These are phyloP conservation scores for Amphimallon solstitiale DNA, from an alignment of 2,888 invertebrate species.

Conservation along the genomic window DNA sequence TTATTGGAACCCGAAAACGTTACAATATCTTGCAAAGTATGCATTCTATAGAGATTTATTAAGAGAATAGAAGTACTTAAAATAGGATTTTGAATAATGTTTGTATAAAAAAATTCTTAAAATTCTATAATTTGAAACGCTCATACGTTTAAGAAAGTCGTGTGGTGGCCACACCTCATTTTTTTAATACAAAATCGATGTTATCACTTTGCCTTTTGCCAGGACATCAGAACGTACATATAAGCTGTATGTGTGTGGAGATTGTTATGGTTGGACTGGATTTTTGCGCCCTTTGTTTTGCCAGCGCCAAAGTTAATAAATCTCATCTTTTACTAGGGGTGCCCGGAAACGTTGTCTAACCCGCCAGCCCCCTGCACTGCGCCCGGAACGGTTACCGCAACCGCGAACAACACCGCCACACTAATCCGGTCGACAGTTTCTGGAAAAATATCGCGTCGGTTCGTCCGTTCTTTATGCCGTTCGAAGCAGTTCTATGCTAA, in stretches of 20 bases:
- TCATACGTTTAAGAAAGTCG: too few relatives aligned
- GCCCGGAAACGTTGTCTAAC: constrained; percentile 20
- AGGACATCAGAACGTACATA: neutral
- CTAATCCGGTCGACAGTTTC: constrained; percentile 16
- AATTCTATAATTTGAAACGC: too few relatives aligned
- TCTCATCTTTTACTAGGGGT: constrained; percentile 17
- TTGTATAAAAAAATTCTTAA: too few relatives aligned
- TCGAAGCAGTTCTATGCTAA: constrained; percentile 4
- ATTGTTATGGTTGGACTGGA: neutral
- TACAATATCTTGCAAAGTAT: too few relatives aligned
- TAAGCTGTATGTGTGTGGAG: neutral
- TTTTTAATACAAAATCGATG: too few relatives aligned
- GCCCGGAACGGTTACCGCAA: constrained; percentile 12
- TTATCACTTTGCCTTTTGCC: too few relatives aligned
- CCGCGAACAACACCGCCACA: constrained; percentile 20
- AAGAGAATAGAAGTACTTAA: too few relatives aligned
- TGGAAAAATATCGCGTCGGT: constrained; percentile 19
- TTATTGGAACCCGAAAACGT: too few relatives aligned
- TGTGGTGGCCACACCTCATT: too few relatives aligned
- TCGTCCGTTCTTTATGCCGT: constrained; percentile 19
- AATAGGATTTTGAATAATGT: too few relatives aligned
- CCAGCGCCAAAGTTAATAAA: constrained; percentile 35
- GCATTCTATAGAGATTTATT: too few relatives aligned
- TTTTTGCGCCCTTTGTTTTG: constrained; percentile 33
- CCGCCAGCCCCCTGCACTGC: too few relatives aligned